Percentiles rank a stretch among this genome's conserved stretches.
Conservation (phyloP, 2,888 invertebrate species). For the Listrodromus nycthemerus region DNA sequence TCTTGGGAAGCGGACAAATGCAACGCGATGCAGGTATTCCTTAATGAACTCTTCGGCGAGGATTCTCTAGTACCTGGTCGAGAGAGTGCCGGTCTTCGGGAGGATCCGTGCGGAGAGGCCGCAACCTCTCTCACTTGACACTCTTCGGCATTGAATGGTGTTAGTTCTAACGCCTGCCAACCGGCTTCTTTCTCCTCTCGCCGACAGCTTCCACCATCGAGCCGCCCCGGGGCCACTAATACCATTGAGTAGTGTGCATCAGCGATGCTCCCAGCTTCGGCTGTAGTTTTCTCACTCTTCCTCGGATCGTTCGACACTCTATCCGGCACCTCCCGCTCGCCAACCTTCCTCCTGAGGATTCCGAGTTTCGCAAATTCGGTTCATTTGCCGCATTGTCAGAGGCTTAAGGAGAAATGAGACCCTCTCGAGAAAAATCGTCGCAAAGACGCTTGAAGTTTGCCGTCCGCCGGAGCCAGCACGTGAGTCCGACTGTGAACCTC, state of each 20-base stretch:
- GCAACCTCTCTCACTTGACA: conserved; percentile 79
- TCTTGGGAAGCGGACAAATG: conserved; percentile 57
- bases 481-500: conserved; percentile 26
- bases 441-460: conserved; percentile 84
- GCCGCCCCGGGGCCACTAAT: conserved; percentile 76
- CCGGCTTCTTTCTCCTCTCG: conserved; percentile 60
- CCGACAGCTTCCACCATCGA: conserved; percentile 41
- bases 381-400: conserved; percentile 84
- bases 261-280: conserved; percentile 38
- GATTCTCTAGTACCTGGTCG: conserved; percentile 75
- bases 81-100: conserved; percentile 70
- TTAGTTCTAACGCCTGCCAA: conserved; percentile 83
- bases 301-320: conserved; percentile 19
- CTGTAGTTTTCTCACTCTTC: conserved; percentile 3
- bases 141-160: conserved; percentile 80
- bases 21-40: conserved; percentile 71
- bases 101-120: conserved; percentile 38
- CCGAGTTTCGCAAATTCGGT: conserved; percentile 84
- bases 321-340: conserved; percentile 3
- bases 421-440: conserved; percentile 79
- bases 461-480: conserved; percentile 69
- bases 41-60: conserved; percentile 77
- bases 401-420: conserved; percentile 81
- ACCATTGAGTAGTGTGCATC: conserved; percentile 71
- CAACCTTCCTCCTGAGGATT: conserved; percentile 54